A percentile compares a stretch with the other conserved stretches of the same genome.
These are phyloP conservation scores for Aphelenchoides besseyi DNA, from an alignment of 1,140 invertebrate species.

Conservation along the genomic window DNA sequence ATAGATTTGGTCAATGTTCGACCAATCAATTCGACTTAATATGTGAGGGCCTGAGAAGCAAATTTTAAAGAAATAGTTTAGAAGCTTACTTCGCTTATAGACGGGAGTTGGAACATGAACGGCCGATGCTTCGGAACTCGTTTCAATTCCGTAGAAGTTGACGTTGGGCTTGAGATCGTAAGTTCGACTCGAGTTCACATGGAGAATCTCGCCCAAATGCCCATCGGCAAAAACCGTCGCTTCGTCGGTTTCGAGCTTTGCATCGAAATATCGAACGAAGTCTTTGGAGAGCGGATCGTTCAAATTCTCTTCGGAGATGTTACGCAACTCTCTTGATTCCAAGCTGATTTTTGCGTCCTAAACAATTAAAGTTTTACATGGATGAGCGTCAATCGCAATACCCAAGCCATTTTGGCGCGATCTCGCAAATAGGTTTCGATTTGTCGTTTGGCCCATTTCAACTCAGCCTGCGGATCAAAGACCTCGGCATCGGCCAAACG, in stretches of 20 bases:
- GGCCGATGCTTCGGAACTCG: conserved; percentile 56
- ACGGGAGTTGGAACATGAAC: conserved; percentile 61
- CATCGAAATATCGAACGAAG: conserved; percentile 58
- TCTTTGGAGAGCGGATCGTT: conserved; percentile 51
- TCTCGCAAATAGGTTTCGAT: conserved; percentile 57
- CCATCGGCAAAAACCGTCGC: conserved; percentile 38
- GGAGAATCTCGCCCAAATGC: conserved; percentile 28
- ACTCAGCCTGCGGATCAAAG: conserved; percentile 54
- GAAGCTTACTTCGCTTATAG: conserved; percentile 59
- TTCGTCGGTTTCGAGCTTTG: conserved; percentile 46
- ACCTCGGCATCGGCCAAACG: conserved; percentile 51
- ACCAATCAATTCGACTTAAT: conserved; percentile 57
- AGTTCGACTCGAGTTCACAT: conserved; percentile 45
- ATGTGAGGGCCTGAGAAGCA: conserved; percentile 54
- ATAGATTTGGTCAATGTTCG: conserved; percentile 60
- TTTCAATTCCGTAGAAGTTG: conserved; percentile 59
- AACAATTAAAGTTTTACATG: conserved; percentile 19
- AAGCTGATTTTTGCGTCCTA: conserved; percentile 59
- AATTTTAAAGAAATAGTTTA: neutral
- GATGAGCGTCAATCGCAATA: conserved; percentile 36
- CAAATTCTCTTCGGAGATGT: conserved; percentile 38
- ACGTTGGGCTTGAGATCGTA: conserved; percentile 49
- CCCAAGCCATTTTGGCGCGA: conserved; percentile 59
- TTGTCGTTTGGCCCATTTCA: conserved; percentile 48
- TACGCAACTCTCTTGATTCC: conserved; percentile 42